phyloP scores from a whole-genome alignment of 2,797 vertebrate genomes.

The Pampus argenteus region DNA sequence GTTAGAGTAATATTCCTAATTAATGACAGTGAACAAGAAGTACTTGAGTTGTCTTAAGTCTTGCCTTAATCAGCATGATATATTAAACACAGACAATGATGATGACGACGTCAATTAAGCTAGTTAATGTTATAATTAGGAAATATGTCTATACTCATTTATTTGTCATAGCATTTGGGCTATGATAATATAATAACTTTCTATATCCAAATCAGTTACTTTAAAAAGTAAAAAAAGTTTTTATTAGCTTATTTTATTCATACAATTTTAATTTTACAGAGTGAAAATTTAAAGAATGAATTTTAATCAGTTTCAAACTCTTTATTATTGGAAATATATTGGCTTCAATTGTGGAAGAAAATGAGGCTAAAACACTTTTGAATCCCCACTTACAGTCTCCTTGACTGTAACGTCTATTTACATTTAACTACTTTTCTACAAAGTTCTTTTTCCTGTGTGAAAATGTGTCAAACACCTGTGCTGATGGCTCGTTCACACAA shows the following conservation, averaged over 20 bases:
- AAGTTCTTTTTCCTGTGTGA: not conserved
- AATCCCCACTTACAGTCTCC: not conserved
- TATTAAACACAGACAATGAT: constrained; percentile 27
- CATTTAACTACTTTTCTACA: not conserved
- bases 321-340: too few species aligned
- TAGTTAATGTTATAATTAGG: constrained; percentile 41
- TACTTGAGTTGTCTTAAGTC: constrained; percentile 24
- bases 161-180: not conserved
- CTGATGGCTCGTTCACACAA: constrained; percentile 32
- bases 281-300: not conserved
- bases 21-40: constrained; percentile 31
- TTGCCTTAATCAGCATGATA: constrained; percentile 34
- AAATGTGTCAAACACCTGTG: constrained; percentile 9
- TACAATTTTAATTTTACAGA: not conserved
- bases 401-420: not conserved
- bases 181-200: constrained; percentile 6
- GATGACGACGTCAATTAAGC: constrained; percentile 44
- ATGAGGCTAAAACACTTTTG: not conserved
- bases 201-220: not conserved
- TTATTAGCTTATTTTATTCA: not conserved
- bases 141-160: constrained; percentile 10
- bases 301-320: not conserved
- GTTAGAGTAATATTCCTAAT: constrained; percentile 11
- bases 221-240: not conserved
- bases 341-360: not conserved